These are phyloP conservation scores for Popillia japonica DNA, from an alignment of 1,140 invertebrate genomes.

Conservation along the genomic window DNA sequence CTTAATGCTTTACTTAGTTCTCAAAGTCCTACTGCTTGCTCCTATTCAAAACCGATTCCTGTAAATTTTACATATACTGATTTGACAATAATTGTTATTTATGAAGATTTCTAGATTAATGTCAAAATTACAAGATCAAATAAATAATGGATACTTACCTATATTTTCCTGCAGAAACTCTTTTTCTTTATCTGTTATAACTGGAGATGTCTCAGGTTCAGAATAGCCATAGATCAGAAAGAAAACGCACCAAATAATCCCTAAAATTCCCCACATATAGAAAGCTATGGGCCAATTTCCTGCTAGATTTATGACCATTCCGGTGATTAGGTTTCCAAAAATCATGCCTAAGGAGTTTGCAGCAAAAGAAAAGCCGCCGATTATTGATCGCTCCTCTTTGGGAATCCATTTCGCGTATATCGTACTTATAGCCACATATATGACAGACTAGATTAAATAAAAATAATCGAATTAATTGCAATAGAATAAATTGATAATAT, in stretches of 20 bases:
- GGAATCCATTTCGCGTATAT: conserved; percentile 40
- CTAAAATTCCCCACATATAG: conserved; percentile 30
- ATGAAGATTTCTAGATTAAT: no score
- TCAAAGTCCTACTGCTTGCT: no score
- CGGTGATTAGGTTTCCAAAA: conserved; percentile 20
- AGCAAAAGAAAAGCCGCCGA: conserved; percentile 33
- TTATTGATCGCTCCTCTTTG: conserved; percentile 1
- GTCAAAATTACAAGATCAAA: background rate
- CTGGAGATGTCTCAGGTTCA: background rate
- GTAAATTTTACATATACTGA: no score
- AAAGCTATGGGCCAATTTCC: conserved; percentile 10
- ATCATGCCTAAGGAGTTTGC: conserved; percentile 28
- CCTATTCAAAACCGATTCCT: no score
- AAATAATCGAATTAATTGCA: background rate
- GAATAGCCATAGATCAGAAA: conserved; percentile 19
- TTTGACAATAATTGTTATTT: no score
- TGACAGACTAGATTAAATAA: conserved; percentile 22
- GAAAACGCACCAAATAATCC: conserved; percentile 6
- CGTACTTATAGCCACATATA: conserved; percentile 14
- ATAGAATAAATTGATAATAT: no score
- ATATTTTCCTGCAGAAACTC: background rate
- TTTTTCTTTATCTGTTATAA: conserved; percentile 14
- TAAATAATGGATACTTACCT: background rate
- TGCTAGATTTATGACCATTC: background rate
- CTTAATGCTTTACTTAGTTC: no score